Conservation (phyloP, 2,113 vertebrate species). For the Tragelaphus strepsiceros region DNA sequence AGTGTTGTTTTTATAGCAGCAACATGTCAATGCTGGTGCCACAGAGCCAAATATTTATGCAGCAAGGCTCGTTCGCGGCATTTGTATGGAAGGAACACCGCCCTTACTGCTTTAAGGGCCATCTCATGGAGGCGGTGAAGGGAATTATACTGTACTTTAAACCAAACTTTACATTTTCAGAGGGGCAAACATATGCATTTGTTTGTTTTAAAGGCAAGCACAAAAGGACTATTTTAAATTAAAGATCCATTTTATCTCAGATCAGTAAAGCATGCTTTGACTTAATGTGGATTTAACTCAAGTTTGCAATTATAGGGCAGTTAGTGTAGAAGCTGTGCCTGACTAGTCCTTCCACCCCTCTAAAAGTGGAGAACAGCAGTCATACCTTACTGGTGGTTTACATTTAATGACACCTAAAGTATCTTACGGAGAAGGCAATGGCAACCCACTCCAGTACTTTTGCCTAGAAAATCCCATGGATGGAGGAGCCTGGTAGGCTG, state of each 20-base stretch:
- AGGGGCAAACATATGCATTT: conserved; percentile 16
- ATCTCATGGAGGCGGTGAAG: conserved; percentile 38
- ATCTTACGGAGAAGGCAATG: background rate
- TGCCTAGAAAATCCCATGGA: too few species aligned
- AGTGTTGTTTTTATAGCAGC: conserved; percentile 42
- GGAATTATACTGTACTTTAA: conserved; percentile 50
- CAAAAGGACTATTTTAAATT: conserved; percentile 30
- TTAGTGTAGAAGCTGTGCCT: background rate
- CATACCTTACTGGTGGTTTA: background rate
- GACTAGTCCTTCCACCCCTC: background rate
- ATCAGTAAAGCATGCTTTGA: background rate
- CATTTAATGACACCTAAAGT: background rate
- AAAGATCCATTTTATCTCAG: conserved; percentile 4
- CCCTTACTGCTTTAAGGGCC: conserved; percentile 55
- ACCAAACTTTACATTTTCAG: conserved; percentile 62
- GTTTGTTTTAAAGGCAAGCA: conserved; percentile 19
- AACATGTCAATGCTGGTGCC: conserved; percentile 52
- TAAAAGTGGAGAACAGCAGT: background rate
- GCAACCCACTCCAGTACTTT: too few species aligned
- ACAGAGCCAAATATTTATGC: conserved; percentile 66
- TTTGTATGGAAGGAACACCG: conserved; percentile 60
- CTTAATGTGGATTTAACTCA: conserved; percentile 10
- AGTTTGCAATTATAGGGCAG: background rate
- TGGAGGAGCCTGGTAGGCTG: too few species aligned
- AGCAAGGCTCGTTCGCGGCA: conserved; percentile 38